Percentiles rank a stretch among this genome's conserved stretches.
Conservation (phyloP, 2,797 vertebrate genomes). For the Falco cherrug region DNA sequence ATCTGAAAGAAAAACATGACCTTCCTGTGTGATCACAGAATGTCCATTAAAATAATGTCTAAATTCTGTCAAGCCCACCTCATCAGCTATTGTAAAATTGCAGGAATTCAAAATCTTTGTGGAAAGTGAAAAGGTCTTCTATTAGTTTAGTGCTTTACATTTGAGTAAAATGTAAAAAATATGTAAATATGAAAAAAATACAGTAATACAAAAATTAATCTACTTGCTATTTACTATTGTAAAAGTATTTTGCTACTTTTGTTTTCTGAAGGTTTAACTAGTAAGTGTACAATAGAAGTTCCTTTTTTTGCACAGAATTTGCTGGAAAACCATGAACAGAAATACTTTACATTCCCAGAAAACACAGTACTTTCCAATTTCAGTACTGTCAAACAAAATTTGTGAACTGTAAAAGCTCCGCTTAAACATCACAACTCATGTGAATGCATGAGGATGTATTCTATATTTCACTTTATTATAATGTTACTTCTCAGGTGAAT, state of each 20-base stretch:
- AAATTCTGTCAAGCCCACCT: not conserved
- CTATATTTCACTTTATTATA: not conserved
- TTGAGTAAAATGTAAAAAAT: too few relatives aligned
- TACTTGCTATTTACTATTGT: not conserved
- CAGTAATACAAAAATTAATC: not conserved
- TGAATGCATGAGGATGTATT: not conserved
- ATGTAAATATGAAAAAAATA: too few relatives aligned
- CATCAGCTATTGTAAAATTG: not conserved
- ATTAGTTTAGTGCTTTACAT: not conserved
- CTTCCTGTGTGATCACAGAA: not conserved
- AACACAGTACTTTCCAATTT: not conserved
- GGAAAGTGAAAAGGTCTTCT: not conserved
- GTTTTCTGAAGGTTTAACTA: not conserved
- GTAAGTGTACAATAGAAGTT: not conserved
- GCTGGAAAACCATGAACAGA: not conserved
- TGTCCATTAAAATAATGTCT: not conserved
- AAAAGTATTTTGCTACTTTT: not conserved
- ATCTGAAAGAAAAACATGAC: not conserved
- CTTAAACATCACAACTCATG: not conserved
- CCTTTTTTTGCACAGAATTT: not conserved
- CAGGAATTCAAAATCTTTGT: not conserved
- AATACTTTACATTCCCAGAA: not conserved
- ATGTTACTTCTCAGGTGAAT: not conserved
- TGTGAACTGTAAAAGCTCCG: not conserved
- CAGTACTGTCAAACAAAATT: not conserved